A percentile compares a stretch with the other conserved stretches of the same genome.
Conservation (phyloP, 2,797 vertebrate genomes). For the Catostomus latipinnis region DNA sequence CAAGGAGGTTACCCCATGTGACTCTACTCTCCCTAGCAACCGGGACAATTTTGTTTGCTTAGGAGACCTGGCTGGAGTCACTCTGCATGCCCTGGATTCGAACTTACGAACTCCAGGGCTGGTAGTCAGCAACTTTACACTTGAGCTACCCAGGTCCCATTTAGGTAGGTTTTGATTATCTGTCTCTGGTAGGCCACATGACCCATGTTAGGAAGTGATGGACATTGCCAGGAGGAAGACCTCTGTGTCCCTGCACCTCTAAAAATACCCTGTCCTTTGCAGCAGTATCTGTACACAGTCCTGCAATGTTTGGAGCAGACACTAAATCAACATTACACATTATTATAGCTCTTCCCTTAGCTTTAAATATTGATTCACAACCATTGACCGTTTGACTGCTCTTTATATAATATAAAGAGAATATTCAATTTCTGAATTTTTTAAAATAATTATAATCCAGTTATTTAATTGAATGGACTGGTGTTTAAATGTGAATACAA, state of each 20-base stretch:
- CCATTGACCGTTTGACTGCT: constrained; percentile 3
- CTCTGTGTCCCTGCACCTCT: constrained; percentile 33
- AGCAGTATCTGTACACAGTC: constrained; percentile 31
- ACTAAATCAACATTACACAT: constrained; percentile 38
- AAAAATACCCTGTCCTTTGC: constrained; percentile 38
- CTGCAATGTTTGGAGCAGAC: constrained; percentile 25
- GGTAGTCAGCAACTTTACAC: too few relatives aligned
- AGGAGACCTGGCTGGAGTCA: too few relatives aligned
- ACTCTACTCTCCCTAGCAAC: too few relatives aligned
- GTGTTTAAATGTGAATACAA: background rate
- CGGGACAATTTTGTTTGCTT: too few relatives aligned
- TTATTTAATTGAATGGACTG: too few relatives aligned
- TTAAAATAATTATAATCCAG: too few relatives aligned
- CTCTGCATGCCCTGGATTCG: too few relatives aligned
- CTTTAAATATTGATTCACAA: constrained; percentile 38
- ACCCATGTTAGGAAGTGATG: constrained; percentile 43
- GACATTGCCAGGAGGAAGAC: constrained; percentile 35
- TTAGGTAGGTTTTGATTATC: constrained; percentile 7
- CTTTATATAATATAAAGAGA: background rate
- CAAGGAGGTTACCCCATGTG: too few relatives aligned
- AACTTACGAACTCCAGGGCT: too few relatives aligned
- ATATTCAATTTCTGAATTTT: too few relatives aligned
- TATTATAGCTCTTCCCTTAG: constrained; percentile 20
- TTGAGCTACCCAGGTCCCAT: too few relatives aligned
- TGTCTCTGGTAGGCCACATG: background rate